Conservation (phyloP, 92 coral and sea anemone species). For the Porites divaricata region DNA sequence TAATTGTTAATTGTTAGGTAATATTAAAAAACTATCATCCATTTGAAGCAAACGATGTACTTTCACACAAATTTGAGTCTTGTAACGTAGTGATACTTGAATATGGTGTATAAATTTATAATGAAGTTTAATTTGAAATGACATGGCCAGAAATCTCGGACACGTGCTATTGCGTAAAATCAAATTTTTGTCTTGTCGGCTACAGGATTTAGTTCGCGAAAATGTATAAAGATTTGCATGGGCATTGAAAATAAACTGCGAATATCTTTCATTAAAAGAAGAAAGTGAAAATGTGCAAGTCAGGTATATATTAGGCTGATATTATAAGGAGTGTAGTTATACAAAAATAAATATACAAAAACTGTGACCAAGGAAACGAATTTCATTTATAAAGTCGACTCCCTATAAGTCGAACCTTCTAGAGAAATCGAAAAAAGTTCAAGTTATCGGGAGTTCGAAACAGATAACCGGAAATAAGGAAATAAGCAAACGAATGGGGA, state of each 20-base stretch:
- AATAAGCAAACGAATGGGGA: no score
- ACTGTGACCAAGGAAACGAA: constrained; percentile 1
- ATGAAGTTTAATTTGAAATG: no score
- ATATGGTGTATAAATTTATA: no score
- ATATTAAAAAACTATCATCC: no score
- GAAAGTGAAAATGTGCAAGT: constrained; percentile 9
- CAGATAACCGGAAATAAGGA: no score
- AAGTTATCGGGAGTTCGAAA: no score
- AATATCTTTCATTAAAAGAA: not conserved
- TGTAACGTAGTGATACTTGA: no score
- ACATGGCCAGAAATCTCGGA: constrained; percentile 4
- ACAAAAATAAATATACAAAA: not conserved
- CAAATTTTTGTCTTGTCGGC: constrained; percentile 10
- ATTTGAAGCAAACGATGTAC: no score
- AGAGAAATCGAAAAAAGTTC: no score
- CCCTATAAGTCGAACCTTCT: no score
- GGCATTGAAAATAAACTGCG: not conserved
- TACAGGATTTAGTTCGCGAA: not conserved
- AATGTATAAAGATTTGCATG: not conserved
- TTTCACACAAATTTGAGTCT: no score
- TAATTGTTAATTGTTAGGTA: no score
- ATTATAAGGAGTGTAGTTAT: not conserved
- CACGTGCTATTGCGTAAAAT: not conserved
- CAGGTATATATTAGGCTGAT: not conserved
- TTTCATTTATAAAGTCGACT: constrained; percentile 2